Evolutionary conservation across 2,113 vertebrate species (phyloP), one percentile per base, ranked within the genome.

Genomic region (Poeciliopsis occidentalis): DNA sequence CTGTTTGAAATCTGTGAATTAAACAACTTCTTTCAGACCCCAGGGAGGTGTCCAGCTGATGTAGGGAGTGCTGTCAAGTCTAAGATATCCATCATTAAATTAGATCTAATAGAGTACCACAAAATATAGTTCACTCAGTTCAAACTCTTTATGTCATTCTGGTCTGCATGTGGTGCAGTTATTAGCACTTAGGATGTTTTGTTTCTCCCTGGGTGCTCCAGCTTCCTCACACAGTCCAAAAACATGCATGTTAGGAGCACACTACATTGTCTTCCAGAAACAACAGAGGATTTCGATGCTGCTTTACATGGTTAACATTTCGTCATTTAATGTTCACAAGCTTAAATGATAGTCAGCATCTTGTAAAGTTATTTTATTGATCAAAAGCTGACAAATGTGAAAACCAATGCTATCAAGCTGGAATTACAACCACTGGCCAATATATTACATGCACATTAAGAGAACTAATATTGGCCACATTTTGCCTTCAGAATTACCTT

Each of bases 1-100:
- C 71, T 60, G 61, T 67, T 76, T 78, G 54, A 78, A 78, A 76
- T 81, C 79, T 83, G 84, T 85, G 81, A 89, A 86, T 89, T 88
- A 90, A 80, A 87, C 78, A 84, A 78, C 70, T 77, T 82, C 75
- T 81, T 54, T 76, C 72, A 78, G 71, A 87, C 75, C 69, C 70
- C 51, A 63, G 68, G 62, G 63, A 44, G 24, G 4, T 19, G 15
- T 15, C n/a, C n/a, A 24, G 61, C 71, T 87, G 54, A 85, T 85
- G 68, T 76, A 41, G 70, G 27, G 30, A 79, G 64, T 37, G 47
- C 65, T 66, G 63, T 30, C 65, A 61, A 70, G 73, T 85, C 73
- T 64, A 64, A 82, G 75, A 72, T 71, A 72, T 73, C 44, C 61
- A 72, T 82, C 34, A 67, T 78, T 62, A 81, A 78, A 82, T 76